Evolutionary conservation across 92 coral and sea anemone species (phyloP), one percentile per base, ranked within the genome.

Genomic region (Heteractis magnifica): DNA sequence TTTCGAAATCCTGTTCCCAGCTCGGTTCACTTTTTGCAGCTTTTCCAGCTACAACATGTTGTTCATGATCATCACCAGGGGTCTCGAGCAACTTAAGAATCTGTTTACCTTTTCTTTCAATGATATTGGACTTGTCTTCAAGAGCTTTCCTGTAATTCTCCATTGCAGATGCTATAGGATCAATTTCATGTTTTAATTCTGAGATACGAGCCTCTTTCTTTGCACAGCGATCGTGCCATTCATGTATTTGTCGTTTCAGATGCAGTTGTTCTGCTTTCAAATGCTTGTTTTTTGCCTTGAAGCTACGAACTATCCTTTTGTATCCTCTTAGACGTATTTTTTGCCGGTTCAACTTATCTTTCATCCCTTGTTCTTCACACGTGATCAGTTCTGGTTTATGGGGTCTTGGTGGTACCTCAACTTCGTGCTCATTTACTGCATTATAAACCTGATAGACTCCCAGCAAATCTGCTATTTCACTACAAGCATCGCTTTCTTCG

Each of bases 341-440:
- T 51, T 77, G 88, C 41, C 44, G 52, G 15, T 78, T 68, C 50
- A 77, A 21, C 23, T 85, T 53, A 26, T 85, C 83, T 15, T 6
- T 75, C 19, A 34, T 5, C 10, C 71, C 88, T 71, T 71, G 78
- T 56, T 85, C 88, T 78, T 85, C 83, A 56, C 78, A 85, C 6
- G 88, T 85, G 83, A 85, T 77, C 8, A 82, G 83, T 51, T 85
- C 88, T 49, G 88, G 88, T 8, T 77, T 71, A 23, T 85, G 88
- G 2, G 88, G 88, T 59, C 88, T 79, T 14, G 75, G 7, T 1
- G 19, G 55, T 21, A 56, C 60, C 4, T 85, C 49, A 15, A 78
- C 78, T 9, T 74, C 88, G 14, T 74, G 52, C 10, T 82, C 79
- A n/a, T 72, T 72, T 5, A 18, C 49, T 10, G 78, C 51, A 16